Percentiles rank a stretch among this genome's conserved stretches.
These are phyloP conservation scores for Isoperla grammatica DNA, from an alignment of 2,888 invertebrate species.

Conservation along the genomic window DNA sequence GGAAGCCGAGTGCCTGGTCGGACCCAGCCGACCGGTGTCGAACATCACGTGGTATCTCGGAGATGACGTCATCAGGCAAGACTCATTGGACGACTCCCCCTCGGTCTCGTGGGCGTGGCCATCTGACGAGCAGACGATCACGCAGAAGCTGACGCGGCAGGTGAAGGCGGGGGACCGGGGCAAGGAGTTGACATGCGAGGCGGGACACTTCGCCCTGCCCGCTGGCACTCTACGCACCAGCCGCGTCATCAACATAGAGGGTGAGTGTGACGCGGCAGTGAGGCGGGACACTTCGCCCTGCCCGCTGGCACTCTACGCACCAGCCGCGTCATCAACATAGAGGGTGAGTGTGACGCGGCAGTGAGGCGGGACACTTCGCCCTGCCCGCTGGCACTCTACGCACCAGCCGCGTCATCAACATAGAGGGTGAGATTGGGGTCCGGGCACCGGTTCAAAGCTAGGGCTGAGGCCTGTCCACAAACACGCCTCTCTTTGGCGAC, in stretches of 20 bases:
- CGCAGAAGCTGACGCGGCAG: conserved; percentile 5
- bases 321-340: too few species aligned
- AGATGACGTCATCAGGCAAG: background rate
- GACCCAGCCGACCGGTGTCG: background rate
- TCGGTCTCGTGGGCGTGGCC: conserved; percentile 1
- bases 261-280: background rate
- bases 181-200: conserved; percentile 1
- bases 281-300: background rate
- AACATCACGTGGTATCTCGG: conserved; percentile 4
- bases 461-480: too few species aligned
- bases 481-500: too few species aligned
- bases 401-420: too few species aligned
- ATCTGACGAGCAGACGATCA: background rate
- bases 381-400: too few species aligned
- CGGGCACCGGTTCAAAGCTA: too few species aligned
- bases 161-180: background rate
- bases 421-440: too few species aligned
- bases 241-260: too few species aligned
- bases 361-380: background rate
- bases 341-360: too few species aligned
- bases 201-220: background rate
- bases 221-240: too few species aligned
- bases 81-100: conserved; percentile 1
- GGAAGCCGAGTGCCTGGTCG: background rate
- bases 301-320: too few species aligned